Base-by-base conservation (phyloP, 2,797 vertebrate species). In the Sebastes hubbsi region DNA sequence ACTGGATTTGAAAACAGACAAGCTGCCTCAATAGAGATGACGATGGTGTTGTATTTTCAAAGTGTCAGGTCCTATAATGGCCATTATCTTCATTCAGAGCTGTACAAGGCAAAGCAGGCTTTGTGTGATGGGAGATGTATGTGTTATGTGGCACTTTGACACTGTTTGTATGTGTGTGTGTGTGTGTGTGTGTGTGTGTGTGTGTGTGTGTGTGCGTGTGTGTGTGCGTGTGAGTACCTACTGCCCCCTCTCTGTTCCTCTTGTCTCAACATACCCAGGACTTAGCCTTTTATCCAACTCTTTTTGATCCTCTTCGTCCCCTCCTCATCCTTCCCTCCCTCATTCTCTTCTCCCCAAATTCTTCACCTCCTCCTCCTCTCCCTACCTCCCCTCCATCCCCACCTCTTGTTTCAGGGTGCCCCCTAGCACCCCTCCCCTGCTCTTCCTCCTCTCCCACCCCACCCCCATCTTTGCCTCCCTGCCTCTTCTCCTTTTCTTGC, bases 71-170 rank as follows among this genome's bases (percentile, higher is more conserved):
- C 72, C 82, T 75, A 91, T 94, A 93, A 78, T 91, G 81, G 74
- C 85, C 75, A 80, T 90, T 60, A 80, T 93, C 91, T 91, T 86
- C 87, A 94, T 94, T 95, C 89, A 94, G 84, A 83, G 72, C 59
- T 70, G 78, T 84, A 87, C 89, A 89, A 93, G 83, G 91, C 82
- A 91, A 89, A 87, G 83, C 79, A 58, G 32, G 70, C 80, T 91
- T 95, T 94, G 90, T 91, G 93, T 2, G 1, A 3, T 13, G 1
- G 46, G 80, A 92, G 91, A 94, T 94, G 83, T 90, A 91, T 95
- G 92, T 91, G 82, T 49, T 80, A 67, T 80, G 56, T 27, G 10
- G 8, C 70, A 76, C 80, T 72, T 60, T 77, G 59, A 80, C 67
- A 69, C 38, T 59, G 18, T 83, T 32, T 54, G 30, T 68, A 56